phyloP scores from a whole-genome alignment of 2,113 vertebrate species.

The Scartelaos histophorus region DNA sequence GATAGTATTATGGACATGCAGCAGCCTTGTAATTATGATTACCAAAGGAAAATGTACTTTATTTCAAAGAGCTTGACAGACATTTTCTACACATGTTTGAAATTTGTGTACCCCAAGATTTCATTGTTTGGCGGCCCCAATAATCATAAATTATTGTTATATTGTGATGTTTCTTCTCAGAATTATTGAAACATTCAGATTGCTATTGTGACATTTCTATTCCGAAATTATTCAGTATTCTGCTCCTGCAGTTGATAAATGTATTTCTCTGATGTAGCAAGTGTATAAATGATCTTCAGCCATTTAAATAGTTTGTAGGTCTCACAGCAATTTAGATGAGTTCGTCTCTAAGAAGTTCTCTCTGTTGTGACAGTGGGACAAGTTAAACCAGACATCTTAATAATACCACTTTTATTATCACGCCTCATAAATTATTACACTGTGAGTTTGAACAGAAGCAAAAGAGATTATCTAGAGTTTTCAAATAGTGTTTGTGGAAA shows the following conservation, averaged over 20 bases:
- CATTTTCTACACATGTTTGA: too few species aligned
- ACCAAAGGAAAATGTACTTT: too few species aligned
- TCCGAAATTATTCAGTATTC: constrained; percentile 11
- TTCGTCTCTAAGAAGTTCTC: constrained; percentile 14
- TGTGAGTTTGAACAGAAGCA: neutral
- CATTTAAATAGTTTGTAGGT: constrained; percentile 44
- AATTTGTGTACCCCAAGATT: too few species aligned
- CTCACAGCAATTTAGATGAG: constrained; percentile 35
- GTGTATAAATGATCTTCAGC: constrained; percentile 62
- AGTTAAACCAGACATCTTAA: constrained; percentile 15
- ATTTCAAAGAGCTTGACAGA: too few species aligned
- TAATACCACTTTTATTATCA: constrained; percentile 38
- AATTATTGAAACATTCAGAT: too few species aligned
- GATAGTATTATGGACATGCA: too few species aligned
- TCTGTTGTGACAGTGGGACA: constrained; percentile 35
- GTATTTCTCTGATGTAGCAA: constrained; percentile 46
- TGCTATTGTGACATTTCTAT: neutral
- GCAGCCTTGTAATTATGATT: too few species aligned
- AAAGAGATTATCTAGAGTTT: neutral
- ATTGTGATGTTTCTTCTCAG: too few species aligned
- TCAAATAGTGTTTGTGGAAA: neutral
- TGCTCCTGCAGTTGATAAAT: constrained; percentile 62
- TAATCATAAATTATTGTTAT: too few species aligned
- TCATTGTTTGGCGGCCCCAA: too few species aligned
- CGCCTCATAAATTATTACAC: constrained; percentile 18